These are phyloP conservation scores for Rattus rattus DNA, from an alignment of 2,113 vertebrate species.

Conservation along the genomic window DNA sequence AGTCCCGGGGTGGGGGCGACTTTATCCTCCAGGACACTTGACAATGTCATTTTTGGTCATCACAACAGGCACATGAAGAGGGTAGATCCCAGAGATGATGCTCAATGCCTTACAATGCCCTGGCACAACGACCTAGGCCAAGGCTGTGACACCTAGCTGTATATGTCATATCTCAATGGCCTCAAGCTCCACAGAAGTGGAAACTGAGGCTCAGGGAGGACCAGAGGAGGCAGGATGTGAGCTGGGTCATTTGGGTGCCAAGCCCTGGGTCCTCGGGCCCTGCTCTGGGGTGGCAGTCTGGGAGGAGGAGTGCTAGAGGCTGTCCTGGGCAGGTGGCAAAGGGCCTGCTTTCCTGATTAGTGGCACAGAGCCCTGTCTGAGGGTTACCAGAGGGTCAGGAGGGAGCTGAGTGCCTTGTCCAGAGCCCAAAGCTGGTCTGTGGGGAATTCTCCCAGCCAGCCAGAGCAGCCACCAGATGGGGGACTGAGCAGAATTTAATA, in stretches of 20 bases:
- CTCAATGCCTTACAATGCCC: rapidly evolving
- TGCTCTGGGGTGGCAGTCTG: background rate
- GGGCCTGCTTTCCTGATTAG: background rate
- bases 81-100: background rate
- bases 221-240: background rate
- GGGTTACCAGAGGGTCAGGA: constrained; percentile 50
- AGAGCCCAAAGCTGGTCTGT: constrained; percentile 45
- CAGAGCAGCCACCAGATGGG: constrained; percentile 63
- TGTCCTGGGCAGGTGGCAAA: background rate
- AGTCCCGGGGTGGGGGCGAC: background rate
- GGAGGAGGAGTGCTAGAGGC: background rate
- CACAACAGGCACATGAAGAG: too few relatives aligned
- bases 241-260: too few relatives aligned
- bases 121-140: background rate
- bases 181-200: rapidly evolving
- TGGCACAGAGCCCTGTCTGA: background rate
- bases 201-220: background rate
- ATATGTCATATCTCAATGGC: background rate
- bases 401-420: background rate
- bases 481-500: constrained; percentile 58
- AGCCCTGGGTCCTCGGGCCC: background rate
- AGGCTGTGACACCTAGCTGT: background rate
- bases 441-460: constrained; percentile 46
- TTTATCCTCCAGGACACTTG: background rate
- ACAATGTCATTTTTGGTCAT: background rate